Base-by-base conservation (phyloP, 2,888 invertebrate genomes). In the Acleris cristana region DNA sequence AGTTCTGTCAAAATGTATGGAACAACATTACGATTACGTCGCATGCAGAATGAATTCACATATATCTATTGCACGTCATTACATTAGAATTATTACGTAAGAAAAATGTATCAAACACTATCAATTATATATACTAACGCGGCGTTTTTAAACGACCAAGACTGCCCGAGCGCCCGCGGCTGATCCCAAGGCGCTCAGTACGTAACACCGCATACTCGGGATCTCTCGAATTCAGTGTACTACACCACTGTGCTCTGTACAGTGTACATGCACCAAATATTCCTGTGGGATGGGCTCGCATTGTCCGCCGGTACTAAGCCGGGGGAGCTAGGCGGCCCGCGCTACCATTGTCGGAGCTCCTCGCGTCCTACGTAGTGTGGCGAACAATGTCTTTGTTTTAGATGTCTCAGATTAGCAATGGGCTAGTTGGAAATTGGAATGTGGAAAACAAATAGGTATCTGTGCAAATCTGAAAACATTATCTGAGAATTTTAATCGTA, bases 231-330 rank as follows among this genome's bases (percentile, higher is more conserved):
- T 62, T 61, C 56, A 14, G 14, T 40, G 40, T 40, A 12, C 40
- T 40, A 40, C 40, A 51, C 54, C 51, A 51, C 52, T 54, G 21
- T 63, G 48, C 48, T 19, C 34, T 23, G 26, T 57, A 52, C 66
- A 57, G 34, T 34, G 26, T 57, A 52, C 61, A 57, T 66, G 61
- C 56, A 56, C 61, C 30, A 52, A 66, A 61, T 57, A 66, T 62
- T 62, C 56, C 61, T 61, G 19, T 52, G 66, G 56, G 66, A 45
- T 57, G 61, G 62, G 45, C 66, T 30, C 61, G 61, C 56, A 66
- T 66, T 66, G 61, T 66, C 45, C n/a, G 23, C 40, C 40, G n/a
- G 19, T 44, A 8, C 60, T 48, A 49, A 21, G 48, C 48, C 53
- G 18, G 26, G 4, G 53, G 48, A n/a, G 40, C 40, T 40, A 0